Conservation (phyloP, 1,140 invertebrate genomes). For the fruit fly (Drosophila melanogaster) region Release_6_plus_ISO1_MT NC_004354.4:22607001-22607500, state of each 20-base stretch:
- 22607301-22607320: conserved; percentile 64
- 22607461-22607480: conserved; percentile 1
- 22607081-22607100: conserved; percentile 79
- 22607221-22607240: neutral
- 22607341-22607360: conserved; percentile 45
- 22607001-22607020: conserved; percentile 11
- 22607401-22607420: neutral
- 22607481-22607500: conserved; percentile 18
- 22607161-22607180: conserved; percentile 66
- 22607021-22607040: neutral
- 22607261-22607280: conserved; percentile 35
- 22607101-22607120: conserved; percentile 69
- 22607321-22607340: conserved; percentile 60
- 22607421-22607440: conserved; percentile 23
- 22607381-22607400: conserved; percentile 69
- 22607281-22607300: conserved; percentile 71
- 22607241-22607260: conserved; percentile 17
- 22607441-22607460: conserved; percentile 25
- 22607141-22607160: conserved; percentile 42
- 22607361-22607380: conserved; percentile 77
- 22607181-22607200: conserved; percentile 48
- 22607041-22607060: neutral
- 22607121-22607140: conserved; percentile 72
- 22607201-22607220: neutral
- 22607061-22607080: conserved; percentile 14